phyloP scores from a whole-genome alignment of 23 tunicate species.

The Styela clava region DNA sequence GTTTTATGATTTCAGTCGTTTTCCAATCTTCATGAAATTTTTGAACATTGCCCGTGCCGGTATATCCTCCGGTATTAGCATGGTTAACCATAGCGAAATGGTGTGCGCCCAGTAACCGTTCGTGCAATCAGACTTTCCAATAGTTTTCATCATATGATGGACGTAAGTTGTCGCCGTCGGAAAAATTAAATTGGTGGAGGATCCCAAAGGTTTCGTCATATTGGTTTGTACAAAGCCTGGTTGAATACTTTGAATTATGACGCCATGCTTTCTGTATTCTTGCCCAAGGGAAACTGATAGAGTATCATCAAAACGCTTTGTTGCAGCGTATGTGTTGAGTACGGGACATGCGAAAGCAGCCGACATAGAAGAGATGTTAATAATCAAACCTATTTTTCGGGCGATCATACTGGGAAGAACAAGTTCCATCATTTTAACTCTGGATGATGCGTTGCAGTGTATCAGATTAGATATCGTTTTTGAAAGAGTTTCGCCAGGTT shows the following conservation, averaged over 20 bases:
- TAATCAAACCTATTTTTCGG: conserved; percentile 46
- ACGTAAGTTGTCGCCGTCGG: conserved; percentile 56
- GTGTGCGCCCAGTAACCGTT: conserved; percentile 33
- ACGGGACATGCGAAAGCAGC: conserved; percentile 47
- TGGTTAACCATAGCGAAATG: not conserved
- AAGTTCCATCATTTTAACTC: conserved; percentile 46
- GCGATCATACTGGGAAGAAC: conserved; percentile 46
- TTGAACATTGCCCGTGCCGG: not conserved
- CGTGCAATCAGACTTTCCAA: conserved; percentile 35
- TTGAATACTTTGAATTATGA: conserved; percentile 55
- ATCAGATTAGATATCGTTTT: not conserved
- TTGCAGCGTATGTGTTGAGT: conserved; percentile 53
- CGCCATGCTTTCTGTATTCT: conserved; percentile 49
- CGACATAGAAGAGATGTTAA: conserved; percentile 63
- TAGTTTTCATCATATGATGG: conserved; percentile 34
- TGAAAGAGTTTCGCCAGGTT: conserved; percentile 19
- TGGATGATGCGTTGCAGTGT: conserved; percentile 38
- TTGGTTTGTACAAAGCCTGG: conserved; percentile 61
- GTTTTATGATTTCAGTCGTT: not conserved
- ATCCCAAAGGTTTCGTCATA: conserved; percentile 39
- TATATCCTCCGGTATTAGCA: not conserved
- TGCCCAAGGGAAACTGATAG: conserved; percentile 31
- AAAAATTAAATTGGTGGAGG: conserved; percentile 11
- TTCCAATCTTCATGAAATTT: not conserved
- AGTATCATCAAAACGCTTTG: conserved; percentile 55